These are phyloP conservation scores for Lethenteron reissneri DNA, from an alignment of 2,113 vertebrate species.

Conservation along the genomic window DNA sequence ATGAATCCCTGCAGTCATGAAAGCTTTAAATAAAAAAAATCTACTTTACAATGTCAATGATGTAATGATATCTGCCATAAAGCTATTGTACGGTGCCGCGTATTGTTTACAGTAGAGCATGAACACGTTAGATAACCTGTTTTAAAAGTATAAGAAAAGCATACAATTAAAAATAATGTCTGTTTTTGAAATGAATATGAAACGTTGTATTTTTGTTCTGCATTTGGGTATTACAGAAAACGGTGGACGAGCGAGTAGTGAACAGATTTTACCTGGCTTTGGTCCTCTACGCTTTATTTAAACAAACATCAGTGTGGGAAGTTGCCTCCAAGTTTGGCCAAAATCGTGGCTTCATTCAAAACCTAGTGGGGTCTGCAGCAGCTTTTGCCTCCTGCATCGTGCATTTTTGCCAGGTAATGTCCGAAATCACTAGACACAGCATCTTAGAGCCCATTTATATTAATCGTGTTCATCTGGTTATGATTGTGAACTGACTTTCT, in stretches of 20 bases:
- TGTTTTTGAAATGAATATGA: not conserved
- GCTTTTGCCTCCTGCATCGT: slow-evolving; percentile 61
- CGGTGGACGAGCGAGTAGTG: slow-evolving; percentile 26
- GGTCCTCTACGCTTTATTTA: slow-evolving; percentile 48
- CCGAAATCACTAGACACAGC: not conserved
- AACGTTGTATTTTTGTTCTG: not conserved
- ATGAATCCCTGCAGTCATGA: too few species aligned
- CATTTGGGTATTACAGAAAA: slow-evolving; percentile 22
- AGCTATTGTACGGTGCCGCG: not conserved
- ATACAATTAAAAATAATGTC: not conserved
- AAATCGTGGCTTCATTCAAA: slow-evolving; percentile 59
- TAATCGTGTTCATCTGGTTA: not conserved
- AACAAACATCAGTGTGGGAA: slow-evolving; percentile 54
- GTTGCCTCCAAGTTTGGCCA: slow-evolving; percentile 55
- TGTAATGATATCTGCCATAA: not conserved
- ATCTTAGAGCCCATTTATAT: not conserved
- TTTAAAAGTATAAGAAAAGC: not conserved
- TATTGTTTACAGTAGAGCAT: not conserved
- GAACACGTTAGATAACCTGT: not conserved
- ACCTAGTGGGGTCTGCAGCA: slow-evolving; percentile 46
- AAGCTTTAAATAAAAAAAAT: too few species aligned
- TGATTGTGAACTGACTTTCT: not conserved
- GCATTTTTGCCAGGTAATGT: slow-evolving; percentile 65
- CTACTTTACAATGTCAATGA: too few species aligned
- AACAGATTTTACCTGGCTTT: slow-evolving; percentile 52